These are phyloP conservation scores for Wiebesia pumilae DNA, from an alignment of 1,140 invertebrate species.

Conservation along the genomic window DNA sequence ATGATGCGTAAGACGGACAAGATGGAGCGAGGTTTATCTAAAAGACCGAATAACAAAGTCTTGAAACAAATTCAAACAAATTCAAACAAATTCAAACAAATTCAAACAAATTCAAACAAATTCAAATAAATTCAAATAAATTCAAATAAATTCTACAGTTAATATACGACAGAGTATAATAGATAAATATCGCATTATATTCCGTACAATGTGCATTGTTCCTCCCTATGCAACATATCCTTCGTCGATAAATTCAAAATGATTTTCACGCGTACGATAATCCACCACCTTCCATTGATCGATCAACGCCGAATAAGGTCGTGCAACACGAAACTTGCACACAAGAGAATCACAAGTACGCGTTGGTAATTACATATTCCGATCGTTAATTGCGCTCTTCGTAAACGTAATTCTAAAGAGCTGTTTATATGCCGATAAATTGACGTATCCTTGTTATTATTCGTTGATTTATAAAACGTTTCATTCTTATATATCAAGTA, in stretches of 20 bases:
- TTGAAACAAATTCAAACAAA: too few relatives aligned
- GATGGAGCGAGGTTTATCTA: too few relatives aligned
- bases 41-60: not conserved
- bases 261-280: not conserved
- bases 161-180: not conserved
- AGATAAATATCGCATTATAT: slow-evolving; percentile 26
- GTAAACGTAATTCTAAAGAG: not conserved
- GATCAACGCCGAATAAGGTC: not conserved
- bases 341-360: not conserved
- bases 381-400: not conserved
- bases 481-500: not conserved
- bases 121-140: too few relatives aligned
- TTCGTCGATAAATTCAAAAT: not conserved
- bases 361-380: slow-evolving; percentile 12
- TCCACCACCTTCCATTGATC: not conserved
- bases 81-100: not conserved
- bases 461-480: slow-evolving; percentile 4
- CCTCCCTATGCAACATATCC: not conserved
- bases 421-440: not conserved
- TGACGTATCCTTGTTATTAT: not conserved
- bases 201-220: slow-evolving; percentile 35
- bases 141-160: not conserved
- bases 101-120: not conserved
- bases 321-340: not conserved
- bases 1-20: not conserved